Evolutionary conservation across 2,113 vertebrate species (phyloP).

Genomic region (Phyllopteryx taeniolatus): DNA sequence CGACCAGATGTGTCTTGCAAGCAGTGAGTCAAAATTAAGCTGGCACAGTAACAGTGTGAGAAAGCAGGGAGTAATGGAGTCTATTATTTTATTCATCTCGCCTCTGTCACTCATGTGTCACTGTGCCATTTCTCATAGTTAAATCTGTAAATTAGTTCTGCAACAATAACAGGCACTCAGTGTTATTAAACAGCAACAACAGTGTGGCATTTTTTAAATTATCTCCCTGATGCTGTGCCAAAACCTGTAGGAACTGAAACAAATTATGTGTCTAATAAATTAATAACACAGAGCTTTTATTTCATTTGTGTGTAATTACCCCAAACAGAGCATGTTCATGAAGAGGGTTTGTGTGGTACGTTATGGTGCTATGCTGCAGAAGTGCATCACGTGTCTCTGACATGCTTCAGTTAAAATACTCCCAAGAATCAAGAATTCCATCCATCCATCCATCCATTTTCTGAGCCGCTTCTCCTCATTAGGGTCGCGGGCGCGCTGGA

Average conservation of each 20-base stretch:
- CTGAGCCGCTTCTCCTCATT: too few species aligned
- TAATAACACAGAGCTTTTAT: neutral
- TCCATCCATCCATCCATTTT: too few species aligned
- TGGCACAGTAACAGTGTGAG: neutral
- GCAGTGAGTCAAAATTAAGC: constrained; percentile 5
- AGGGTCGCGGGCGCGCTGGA: too few species aligned
- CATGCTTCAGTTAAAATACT: neutral
- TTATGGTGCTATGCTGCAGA: neutral
- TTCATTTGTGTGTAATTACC: neutral
- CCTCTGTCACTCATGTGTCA: neutral
- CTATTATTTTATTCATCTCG: neutral
- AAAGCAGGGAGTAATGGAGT: neutral
- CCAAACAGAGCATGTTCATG: neutral
- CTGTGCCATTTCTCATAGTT: neutral
- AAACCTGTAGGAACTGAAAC: neutral
- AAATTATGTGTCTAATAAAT: constrained; percentile 1
- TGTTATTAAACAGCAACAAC: constrained; percentile 1
- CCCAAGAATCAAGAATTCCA: neutral
- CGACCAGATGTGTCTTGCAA: neutral
- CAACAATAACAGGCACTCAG: constrained; percentile 6
- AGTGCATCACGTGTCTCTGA: neutral
- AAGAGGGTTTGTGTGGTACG: neutral
- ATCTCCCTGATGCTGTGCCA: neutral
- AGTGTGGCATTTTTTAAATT: neutral
- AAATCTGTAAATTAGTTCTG: constrained; percentile 8